Evolutionary conservation across 2,888 invertebrate genomes (phyloP).

Genomic region (Drosophila nr. perissopoda): DNA sequence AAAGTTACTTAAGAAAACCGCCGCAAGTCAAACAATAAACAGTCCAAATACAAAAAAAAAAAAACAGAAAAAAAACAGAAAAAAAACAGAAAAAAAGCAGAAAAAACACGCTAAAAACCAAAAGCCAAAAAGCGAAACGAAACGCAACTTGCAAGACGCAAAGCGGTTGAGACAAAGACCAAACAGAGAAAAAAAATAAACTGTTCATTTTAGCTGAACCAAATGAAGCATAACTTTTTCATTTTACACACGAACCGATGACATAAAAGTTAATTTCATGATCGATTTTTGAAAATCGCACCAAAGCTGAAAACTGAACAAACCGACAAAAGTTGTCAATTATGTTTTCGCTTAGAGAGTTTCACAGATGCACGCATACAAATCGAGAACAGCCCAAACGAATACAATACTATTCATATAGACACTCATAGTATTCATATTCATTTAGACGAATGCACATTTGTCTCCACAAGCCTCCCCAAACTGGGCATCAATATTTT

Average conservation of each 20-base stretch:
- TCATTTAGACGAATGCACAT: not conserved
- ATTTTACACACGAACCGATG: constrained; percentile 30
- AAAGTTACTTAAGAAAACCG: constrained; percentile 43
- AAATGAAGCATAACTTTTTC: constrained; percentile 68
- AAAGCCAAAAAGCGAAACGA: constrained; percentile 35
- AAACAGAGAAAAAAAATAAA: constrained; percentile 13
- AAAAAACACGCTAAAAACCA: constrained; percentile 6
- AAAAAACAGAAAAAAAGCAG: not conserved
- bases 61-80: constrained; percentile 1
- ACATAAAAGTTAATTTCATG: constrained; percentile 59
- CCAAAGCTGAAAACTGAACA: constrained; percentile 17
- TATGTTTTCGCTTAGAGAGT: not conserved
- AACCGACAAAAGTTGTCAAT: constrained; percentile 14
- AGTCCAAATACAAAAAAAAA: constrained; percentile 5
- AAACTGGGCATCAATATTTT: no score
- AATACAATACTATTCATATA: not conserved
- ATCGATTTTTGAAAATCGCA: constrained; percentile 58
- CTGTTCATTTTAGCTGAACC: constrained; percentile 52
- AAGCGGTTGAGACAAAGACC: constrained; percentile 8
- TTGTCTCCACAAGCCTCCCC: no score
- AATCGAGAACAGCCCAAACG: no score
- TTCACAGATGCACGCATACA: no score
- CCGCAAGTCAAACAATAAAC: constrained; percentile 36
- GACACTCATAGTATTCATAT: not conserved
- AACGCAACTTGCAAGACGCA: constrained; percentile 48